Percentiles rank a stretch among this genome's conserved stretches.
Evolutionary conservation across 2,888 invertebrate genomes (phyloP).

Genomic region (Stenolophus ochropezus): DNA sequence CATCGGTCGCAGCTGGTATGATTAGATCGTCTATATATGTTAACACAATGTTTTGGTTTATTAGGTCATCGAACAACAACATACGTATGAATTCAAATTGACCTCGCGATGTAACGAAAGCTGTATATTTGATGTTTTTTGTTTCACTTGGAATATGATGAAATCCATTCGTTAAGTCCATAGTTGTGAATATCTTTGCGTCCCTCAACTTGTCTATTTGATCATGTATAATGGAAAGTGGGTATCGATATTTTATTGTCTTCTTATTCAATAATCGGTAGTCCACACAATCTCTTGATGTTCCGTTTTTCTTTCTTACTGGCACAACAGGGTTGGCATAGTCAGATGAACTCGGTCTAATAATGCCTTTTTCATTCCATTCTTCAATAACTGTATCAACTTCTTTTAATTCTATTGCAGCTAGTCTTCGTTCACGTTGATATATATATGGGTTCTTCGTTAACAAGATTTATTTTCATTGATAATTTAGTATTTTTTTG

Average conservation of each 20-base stretch:
- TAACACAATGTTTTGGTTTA: slow-evolving; percentile 36
- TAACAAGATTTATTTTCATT: slow-evolving; percentile 19
- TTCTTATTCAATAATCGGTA: slow-evolving; percentile 32
- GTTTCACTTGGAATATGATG: slow-evolving; percentile 64
- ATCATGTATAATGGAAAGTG: slow-evolving; percentile 34
- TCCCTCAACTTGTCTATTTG: slow-evolving; percentile 12
- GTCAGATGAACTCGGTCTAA: slow-evolving; percentile 49
- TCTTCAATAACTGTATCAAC: slow-evolving; percentile 20
- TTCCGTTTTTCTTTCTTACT: slow-evolving; percentile 40
- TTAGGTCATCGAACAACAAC: slow-evolving; percentile 57
- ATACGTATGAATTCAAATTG: slow-evolving; percentile 54
- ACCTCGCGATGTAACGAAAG: too few species aligned
- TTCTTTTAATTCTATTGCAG: neutral
- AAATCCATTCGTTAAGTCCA: slow-evolving; percentile 65
- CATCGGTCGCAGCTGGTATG: slow-evolving; percentile 49
- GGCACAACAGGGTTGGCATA: slow-evolving; percentile 47
- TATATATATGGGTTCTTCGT: slow-evolving; percentile 15
- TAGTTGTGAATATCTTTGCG: slow-evolving; percentile 18
- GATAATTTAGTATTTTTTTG: neutral
- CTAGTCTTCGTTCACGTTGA: slow-evolving; percentile 16
- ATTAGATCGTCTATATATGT: slow-evolving; percentile 61
- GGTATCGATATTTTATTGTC: slow-evolving; percentile 32
- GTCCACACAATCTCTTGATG: slow-evolving; percentile 32
- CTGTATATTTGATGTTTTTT: slow-evolving; percentile 54
- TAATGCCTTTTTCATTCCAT: slow-evolving; percentile 10